Percentiles rank a stretch among this genome's conserved stretches.
These are phyloP conservation scores for Acanthopagrus latus DNA, from an alignment of 2,797 vertebrate genomes.

Conservation along the genomic window DNA sequence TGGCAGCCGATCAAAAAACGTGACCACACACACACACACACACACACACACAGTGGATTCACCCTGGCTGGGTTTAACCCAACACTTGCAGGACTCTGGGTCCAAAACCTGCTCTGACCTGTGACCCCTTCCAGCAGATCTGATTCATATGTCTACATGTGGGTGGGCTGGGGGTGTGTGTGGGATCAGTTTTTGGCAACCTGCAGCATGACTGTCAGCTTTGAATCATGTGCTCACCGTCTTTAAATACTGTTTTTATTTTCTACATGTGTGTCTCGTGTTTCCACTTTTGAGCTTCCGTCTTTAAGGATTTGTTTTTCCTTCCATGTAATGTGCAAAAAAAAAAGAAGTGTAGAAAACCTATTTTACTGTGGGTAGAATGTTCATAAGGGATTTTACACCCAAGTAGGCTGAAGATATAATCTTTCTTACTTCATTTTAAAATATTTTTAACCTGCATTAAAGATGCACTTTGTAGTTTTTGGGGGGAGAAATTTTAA, in stretches of 20 bases:
- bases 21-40: constrained; percentile 26
- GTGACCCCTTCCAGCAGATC: constrained; percentile 36
- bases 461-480: no score
- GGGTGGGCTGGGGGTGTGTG: background rate
- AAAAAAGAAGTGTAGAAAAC: background rate
- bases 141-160: constrained; percentile 8
- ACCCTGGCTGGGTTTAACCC: constrained; percentile 17
- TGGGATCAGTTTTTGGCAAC: constrained; percentile 13
- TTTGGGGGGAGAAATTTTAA: no score
- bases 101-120: constrained; percentile 47
- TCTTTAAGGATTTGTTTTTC: background rate
- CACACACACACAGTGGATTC: constrained; percentile 10
- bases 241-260: background rate
- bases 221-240: background rate
- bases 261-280: background rate
- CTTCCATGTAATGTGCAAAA: background rate
- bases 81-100: constrained; percentile 12
- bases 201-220: background rate
- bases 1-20: constrained; percentile 39
- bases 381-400: background rate
- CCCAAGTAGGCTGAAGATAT: background rate
- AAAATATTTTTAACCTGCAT: background rate
- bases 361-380: background rate
- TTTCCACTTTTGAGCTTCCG: background rate
- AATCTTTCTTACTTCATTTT: no score